Conservation (phyloP, 2,797 vertebrate genomes). For the Arvicola amphibius region DNA sequence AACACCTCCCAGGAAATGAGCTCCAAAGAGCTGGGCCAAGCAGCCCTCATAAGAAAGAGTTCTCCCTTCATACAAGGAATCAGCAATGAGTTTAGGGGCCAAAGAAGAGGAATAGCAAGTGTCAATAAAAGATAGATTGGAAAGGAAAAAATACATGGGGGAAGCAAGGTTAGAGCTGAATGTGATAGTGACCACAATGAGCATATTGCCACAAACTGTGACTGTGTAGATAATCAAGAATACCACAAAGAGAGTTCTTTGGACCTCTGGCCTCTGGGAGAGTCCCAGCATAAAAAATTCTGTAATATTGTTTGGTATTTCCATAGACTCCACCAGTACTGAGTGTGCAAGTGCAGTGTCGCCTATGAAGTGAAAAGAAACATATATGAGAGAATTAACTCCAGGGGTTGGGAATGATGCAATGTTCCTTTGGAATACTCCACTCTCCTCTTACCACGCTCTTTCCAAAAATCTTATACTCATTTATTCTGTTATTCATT, state of each 20-base stretch:
- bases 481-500: not conserved
- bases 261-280: slow-evolving; percentile 60
- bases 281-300: slow-evolving; percentile 73
- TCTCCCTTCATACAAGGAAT: slow-evolving; percentile 57
- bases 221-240: slow-evolving; percentile 62
- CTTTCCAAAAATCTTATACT: not conserved
- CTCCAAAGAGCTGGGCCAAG: slow-evolving; percentile 76
- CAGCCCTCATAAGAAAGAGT: slow-evolving; percentile 55
- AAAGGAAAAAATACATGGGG: slow-evolving; percentile 78
- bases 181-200: slow-evolving; percentile 66
- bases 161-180: slow-evolving; percentile 48
- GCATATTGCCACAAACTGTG: slow-evolving; percentile 58
- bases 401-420: not conserved
- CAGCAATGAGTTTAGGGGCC: slow-evolving; percentile 74
- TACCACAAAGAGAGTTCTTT: slow-evolving; percentile 65
- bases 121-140: slow-evolving; percentile 70
- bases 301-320: slow-evolving; percentile 44
- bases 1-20: slow-evolving; percentile 74
- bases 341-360: not conserved
- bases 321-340: not conserved
- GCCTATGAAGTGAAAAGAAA: slow-evolving; percentile 32
- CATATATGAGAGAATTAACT: not conserved
- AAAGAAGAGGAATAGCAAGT: slow-evolving; percentile 75
- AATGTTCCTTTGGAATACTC: not conserved
- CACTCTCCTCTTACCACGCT: not conserved